These are phyloP conservation scores for Meandrina meandrites DNA, from an alignment of 92 coral and sea anemone genomes.

Conservation along the genomic window DNA sequence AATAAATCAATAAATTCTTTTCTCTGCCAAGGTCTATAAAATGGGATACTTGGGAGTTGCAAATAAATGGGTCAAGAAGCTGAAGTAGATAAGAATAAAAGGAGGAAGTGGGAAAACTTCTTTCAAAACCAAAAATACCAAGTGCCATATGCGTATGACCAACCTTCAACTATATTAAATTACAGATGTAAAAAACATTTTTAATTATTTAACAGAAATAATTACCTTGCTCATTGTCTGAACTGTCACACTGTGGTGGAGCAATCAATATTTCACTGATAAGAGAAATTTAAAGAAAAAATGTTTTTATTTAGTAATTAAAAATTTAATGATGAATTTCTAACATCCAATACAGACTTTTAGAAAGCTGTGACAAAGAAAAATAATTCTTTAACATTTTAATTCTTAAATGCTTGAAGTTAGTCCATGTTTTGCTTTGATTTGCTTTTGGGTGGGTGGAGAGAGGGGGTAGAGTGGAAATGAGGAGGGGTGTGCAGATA, in stretches of 20 bases:
- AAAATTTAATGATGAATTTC: neutral
- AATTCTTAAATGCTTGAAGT: too few relatives aligned
- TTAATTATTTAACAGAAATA: neutral
- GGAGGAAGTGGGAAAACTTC: neutral
- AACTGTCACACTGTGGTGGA: constrained; percentile 48
- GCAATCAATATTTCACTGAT: constrained; percentile 43
- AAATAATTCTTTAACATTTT: too few relatives aligned
- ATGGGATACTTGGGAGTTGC: neutral
- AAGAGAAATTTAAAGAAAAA: neutral
- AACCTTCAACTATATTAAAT: neutral
- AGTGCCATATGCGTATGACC: neutral
- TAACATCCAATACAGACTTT: neutral
- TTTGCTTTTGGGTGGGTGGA: too few relatives aligned
- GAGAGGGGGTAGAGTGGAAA: too few relatives aligned
- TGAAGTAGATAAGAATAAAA: neutral
- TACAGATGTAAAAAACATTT: too few relatives aligned
- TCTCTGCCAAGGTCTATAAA: too few relatives aligned
- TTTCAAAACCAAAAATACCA: neutral
- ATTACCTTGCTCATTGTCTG: constrained; percentile 51
- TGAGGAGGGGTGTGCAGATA: neutral
- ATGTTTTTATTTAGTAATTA: neutral
- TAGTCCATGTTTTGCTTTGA: too few relatives aligned
- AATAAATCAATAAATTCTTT: too few relatives aligned
- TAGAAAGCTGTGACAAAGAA: too few relatives aligned
- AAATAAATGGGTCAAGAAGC: neutral